Percentiles rank a stretch among this genome's conserved stretches.
Conservation (phyloP, 2,113 vertebrate species). For the Isichthys henryi region DNA sequence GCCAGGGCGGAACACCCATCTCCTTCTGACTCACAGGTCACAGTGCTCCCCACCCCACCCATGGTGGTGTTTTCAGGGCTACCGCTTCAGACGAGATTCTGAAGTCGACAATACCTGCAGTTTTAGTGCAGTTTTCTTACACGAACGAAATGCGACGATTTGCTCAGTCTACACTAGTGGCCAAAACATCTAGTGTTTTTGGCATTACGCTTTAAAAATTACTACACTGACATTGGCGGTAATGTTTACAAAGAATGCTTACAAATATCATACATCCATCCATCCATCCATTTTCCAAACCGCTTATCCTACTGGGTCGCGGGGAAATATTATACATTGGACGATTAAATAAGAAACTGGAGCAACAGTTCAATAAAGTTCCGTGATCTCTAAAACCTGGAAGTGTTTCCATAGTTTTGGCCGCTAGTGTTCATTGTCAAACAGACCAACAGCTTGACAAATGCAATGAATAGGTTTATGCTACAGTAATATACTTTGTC, state of each 20-base stretch:
- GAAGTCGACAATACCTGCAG: not conserved
- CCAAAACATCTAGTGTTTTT: not conserved
- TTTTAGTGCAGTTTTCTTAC: not conserved
- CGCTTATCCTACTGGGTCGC: no score
- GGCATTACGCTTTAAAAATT: not conserved
- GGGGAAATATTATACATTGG: not conserved
- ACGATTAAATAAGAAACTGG: not conserved
- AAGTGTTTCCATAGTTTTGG: not conserved
- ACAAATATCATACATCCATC: not conserved
- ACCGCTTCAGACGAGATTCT: not conserved
- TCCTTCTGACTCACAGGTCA: constrained; percentile 25
- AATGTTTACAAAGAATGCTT: not conserved
- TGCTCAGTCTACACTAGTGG: no score
- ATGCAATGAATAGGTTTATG: not conserved
- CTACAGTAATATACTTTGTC: not conserved
- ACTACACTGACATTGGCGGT: not conserved
- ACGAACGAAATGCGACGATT: not conserved
- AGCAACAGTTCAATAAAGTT: not conserved
- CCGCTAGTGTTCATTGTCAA: not conserved
- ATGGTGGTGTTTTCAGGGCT: not conserved
- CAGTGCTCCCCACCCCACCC: constrained; percentile 29
- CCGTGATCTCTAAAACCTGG: not conserved
- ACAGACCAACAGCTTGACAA: not conserved
- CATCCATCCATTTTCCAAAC: no score
- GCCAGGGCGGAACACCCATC: constrained; percentile 20